Evolutionary conservation across 2,797 vertebrate genomes (phyloP).

Genomic region (Chromis chromis): DNA sequence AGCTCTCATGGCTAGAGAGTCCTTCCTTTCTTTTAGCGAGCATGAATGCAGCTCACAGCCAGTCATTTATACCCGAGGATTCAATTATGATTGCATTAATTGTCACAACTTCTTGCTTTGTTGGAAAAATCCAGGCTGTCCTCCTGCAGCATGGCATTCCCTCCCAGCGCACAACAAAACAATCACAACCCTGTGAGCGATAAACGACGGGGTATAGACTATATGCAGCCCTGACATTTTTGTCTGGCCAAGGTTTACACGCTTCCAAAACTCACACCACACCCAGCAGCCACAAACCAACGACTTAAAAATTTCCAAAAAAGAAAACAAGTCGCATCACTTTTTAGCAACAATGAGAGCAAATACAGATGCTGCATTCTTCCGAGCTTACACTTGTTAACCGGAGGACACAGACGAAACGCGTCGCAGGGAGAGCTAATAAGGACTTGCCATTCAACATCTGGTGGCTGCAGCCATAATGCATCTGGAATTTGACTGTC

Average conservation of each 20-base stretch:
- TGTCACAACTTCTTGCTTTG: slow-evolving; percentile 50
- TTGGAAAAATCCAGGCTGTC: slow-evolving; percentile 35
- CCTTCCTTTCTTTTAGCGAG: slow-evolving; percentile 84
- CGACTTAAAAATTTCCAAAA: slow-evolving; percentile 66
- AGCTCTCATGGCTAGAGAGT: slow-evolving; percentile 93
- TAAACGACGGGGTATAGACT: slow-evolving; percentile 68
- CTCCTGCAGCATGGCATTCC: slow-evolving; percentile 25
- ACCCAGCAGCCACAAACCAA: slow-evolving; percentile 82
- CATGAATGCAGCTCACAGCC: slow-evolving; percentile 89
- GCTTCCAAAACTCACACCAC: slow-evolving; percentile 81
- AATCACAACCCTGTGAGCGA: slow-evolving; percentile 34
- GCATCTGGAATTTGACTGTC: slow-evolving; percentile 80
- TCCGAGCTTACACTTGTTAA: slow-evolving; percentile 59
- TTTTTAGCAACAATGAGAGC: slow-evolving; percentile 51
- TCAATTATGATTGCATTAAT: slow-evolving; percentile 64
- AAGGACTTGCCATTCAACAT: slow-evolving; percentile 78
- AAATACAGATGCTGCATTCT: slow-evolving; percentile 56
- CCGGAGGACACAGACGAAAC: slow-evolving; percentile 46
- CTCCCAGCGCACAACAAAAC: slow-evolving; percentile 30
- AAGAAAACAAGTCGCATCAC: slow-evolving; percentile 58
- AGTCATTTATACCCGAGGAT: slow-evolving; percentile 81
- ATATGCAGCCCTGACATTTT: slow-evolving; percentile 72
- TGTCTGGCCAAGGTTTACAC: slow-evolving; percentile 72
- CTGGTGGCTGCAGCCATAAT: slow-evolving; percentile 78
- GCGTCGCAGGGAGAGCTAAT: slow-evolving; percentile 42